These are phyloP conservation scores for Pungitius pungitius DNA, from an alignment of 2,113 vertebrate species.

Conservation along the genomic window DNA sequence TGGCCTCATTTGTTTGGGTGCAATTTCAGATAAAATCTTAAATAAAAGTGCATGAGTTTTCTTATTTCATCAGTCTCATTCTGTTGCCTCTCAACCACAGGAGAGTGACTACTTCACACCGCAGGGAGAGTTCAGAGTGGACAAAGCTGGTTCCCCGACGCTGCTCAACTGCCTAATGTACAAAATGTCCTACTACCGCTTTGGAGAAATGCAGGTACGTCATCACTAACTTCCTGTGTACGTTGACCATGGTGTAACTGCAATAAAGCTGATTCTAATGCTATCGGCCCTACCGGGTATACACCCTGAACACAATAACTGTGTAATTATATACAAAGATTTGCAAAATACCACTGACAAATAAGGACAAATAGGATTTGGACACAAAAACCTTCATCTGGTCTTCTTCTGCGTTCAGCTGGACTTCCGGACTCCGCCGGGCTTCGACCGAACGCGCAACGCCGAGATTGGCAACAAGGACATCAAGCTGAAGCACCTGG, in stretches of 20 bases:
- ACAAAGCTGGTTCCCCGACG: conserved; percentile 95
- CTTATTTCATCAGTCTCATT: not conserved
- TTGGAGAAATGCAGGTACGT: conserved; percentile 97
- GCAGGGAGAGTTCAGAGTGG: conserved; percentile 96
- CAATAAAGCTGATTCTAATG: too few species aligned
- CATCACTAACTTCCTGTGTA: not conserved
- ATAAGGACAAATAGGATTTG: not conserved
- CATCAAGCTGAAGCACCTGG: conserved; percentile 94
- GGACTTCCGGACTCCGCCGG: conserved; percentile 95
- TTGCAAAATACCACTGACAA: not conserved
- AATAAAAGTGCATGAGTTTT: not conserved
- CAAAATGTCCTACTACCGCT: conserved; percentile 99
- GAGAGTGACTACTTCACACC: conserved; percentile 98
- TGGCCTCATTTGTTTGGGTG: not conserved
- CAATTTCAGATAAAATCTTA: not conserved
- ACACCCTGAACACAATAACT: not conserved
- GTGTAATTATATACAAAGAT: too few species aligned
- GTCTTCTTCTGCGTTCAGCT: conserved; percentile 74
- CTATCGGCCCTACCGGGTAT: not conserved
- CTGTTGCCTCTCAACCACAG: conserved; percentile 64
- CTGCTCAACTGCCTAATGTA: conserved; percentile 98
- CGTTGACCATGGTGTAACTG: too few species aligned
- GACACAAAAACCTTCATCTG: not conserved
- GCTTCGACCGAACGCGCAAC: conserved; percentile 94
- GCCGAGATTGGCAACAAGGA: conserved; percentile 97